Percentiles rank a stretch among this genome's conserved stretches.
These are phyloP conservation scores for Xylota segnis DNA, from an alignment of 2,888 invertebrate genomes.

Conservation along the genomic window DNA sequence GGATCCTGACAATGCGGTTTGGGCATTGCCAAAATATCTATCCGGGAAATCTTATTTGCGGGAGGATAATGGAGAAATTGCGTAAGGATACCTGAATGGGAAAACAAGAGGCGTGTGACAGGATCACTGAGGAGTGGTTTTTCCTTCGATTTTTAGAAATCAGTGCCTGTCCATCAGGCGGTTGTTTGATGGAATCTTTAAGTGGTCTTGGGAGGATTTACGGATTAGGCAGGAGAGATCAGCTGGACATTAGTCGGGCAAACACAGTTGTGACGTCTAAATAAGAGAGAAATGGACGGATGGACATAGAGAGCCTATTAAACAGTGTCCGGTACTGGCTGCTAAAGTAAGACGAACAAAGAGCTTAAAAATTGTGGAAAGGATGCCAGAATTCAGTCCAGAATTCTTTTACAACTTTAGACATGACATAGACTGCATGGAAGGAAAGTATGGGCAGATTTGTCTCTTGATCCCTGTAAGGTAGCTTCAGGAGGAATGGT, in stretches of 20 bases:
- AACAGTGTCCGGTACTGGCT: too few relatives aligned
- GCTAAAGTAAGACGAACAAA: too few relatives aligned
- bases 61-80: constrained; percentile 70
- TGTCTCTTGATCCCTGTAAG: too few relatives aligned
- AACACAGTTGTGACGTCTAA: too few relatives aligned
- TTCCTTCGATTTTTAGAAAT: constrained; percentile 56
- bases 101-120: constrained; percentile 74
- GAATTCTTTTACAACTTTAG: too few relatives aligned
- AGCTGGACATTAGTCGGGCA: not conserved
- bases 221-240: constrained; percentile 14
- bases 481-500: too few relatives aligned
- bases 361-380: too few relatives aligned
- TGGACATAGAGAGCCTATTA: too few relatives aligned
- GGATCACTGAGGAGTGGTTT: constrained; percentile 57
- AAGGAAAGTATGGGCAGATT: too few relatives aligned
- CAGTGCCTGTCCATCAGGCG: constrained; percentile 49
- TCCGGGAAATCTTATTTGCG: constrained; percentile 71
- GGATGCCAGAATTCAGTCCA: too few relatives aligned
- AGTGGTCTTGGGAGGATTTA: constrained; percentile 79
- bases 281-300: too few relatives aligned
- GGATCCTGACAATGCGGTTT: constrained; percentile 66
- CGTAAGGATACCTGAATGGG: constrained; percentile 41
- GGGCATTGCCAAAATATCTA: constrained; percentile 71
- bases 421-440: too few relatives aligned
- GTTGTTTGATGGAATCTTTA: constrained; percentile 78